These are phyloP conservation scores for Oreohelix idahoensis DNA, from an alignment of 1,140 invertebrate genomes.

Conservation along the genomic window DNA sequence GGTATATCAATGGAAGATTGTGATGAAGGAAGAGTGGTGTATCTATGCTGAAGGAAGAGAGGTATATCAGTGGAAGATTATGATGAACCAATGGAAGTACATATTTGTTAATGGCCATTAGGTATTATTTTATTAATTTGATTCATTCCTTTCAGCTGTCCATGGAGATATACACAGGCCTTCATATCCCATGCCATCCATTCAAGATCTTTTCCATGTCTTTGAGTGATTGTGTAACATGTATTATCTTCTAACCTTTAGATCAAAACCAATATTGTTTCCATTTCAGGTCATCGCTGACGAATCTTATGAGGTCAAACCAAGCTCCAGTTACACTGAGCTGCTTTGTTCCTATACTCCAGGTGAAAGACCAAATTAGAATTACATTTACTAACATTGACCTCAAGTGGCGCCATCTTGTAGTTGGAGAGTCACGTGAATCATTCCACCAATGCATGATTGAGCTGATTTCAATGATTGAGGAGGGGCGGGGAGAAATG, in stretches of 20 bases:
- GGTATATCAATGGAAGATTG: too few species aligned
- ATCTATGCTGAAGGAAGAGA: too few species aligned
- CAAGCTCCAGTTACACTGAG: neutral
- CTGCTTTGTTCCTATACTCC: neutral
- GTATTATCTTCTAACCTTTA: neutral
- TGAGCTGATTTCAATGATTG: neutral
- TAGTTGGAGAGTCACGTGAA: neutral
- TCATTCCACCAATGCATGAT: constrained; percentile 5
- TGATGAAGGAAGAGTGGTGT: too few species aligned
- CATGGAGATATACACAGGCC: neutral
- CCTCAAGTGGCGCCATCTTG: neutral
- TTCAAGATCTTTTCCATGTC: too few species aligned
- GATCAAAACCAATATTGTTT: neutral
- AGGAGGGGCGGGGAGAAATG: neutral
- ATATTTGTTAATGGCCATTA: too few species aligned
- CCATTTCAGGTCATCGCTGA: constrained; percentile 1
- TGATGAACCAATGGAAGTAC: too few species aligned
- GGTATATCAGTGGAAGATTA: too few species aligned
- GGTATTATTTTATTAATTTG: too few species aligned
- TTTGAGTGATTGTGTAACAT: too few species aligned
- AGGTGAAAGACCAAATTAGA: neutral
- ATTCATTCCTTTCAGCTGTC: neutral
- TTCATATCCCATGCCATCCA: neutral
- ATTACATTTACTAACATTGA: neutral
- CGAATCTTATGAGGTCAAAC: neutral